These are phyloP conservation scores for Aplodontia rufa DNA, from an alignment of 2,113 vertebrate species.

Conservation along the genomic window DNA sequence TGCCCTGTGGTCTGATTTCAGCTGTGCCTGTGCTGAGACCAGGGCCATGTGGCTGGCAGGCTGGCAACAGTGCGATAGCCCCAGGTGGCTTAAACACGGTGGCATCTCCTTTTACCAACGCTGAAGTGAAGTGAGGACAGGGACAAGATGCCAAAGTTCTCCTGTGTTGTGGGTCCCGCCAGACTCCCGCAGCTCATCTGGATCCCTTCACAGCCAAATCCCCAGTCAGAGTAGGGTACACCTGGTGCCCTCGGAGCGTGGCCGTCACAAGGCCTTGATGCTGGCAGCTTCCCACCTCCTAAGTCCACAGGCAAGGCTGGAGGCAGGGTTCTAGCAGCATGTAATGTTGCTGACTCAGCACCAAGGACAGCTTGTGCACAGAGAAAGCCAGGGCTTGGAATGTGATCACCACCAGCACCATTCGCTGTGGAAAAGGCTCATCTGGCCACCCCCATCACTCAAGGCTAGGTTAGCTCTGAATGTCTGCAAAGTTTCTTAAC, in stretches of 20 bases:
- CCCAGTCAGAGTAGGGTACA: not conserved
- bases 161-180: not conserved
- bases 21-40: not conserved
- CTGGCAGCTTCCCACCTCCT: not conserved
- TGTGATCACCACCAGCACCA: not conserved
- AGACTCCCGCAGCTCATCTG: not conserved
- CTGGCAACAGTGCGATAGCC: not conserved
- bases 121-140: not conserved
- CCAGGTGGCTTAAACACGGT: not conserved
- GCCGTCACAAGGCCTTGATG: not conserved
- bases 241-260: not conserved
- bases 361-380: not conserved
- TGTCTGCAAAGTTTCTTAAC: not conserved
- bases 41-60: not conserved
- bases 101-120: not conserved
- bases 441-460: not conserved
- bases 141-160: constrained; percentile 52
- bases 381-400: not conserved
- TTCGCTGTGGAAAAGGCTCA: not conserved
- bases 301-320: not conserved
- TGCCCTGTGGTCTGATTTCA: not conserved
- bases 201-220: constrained; percentile 28
- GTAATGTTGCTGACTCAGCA: not conserved
- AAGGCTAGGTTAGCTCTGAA: not conserved
- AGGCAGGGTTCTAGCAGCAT: not conserved